These are phyloP conservation scores for Akabosia matsudoensis DNA, from an alignment of 1,140 invertebrate species.

Conservation along the genomic window DNA sequence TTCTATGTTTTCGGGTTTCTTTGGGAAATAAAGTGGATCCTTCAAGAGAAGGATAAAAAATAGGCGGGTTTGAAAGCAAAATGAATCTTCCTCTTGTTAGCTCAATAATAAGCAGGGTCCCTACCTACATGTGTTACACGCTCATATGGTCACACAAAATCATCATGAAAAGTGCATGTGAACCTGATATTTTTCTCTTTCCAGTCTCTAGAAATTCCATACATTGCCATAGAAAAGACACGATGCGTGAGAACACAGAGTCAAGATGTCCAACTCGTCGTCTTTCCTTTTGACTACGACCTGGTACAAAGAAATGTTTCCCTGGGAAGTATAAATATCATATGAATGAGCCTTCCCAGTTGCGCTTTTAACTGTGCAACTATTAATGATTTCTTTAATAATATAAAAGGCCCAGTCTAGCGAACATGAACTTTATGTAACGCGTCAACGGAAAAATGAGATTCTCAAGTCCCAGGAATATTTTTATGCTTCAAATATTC, in stretches of 20 bases:
- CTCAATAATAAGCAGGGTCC: background rate
- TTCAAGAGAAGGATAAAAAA: background rate
- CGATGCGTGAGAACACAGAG: background rate
- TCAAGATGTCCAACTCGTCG: background rate
- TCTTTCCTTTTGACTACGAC: background rate
- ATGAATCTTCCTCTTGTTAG: background rate
- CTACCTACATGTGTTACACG: too few relatives aligned
- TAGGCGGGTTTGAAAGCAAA: background rate
- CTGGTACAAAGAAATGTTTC: background rate
- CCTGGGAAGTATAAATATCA: background rate
- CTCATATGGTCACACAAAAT: too few relatives aligned
- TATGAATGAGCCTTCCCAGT: background rate
- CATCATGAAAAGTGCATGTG: background rate
- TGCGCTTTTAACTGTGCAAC: background rate
- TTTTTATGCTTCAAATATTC: conserved; percentile 7
- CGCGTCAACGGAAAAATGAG: background rate
- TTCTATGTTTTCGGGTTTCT: background rate
- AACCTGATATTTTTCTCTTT: conserved; percentile 2
- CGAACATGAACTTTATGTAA: too few relatives aligned
- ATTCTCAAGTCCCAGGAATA: background rate
- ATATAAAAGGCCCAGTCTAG: too few relatives aligned
- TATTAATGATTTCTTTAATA: background rate
- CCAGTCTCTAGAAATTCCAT: conserved; percentile 1
- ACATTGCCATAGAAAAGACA: background rate
- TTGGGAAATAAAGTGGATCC: background rate